A percentile compares a stretch with the other conserved stretches of the same genome.
phyloP scores from a whole-genome alignment of 1,140 invertebrate genomes.

The Procambarus clarkii region DNA sequence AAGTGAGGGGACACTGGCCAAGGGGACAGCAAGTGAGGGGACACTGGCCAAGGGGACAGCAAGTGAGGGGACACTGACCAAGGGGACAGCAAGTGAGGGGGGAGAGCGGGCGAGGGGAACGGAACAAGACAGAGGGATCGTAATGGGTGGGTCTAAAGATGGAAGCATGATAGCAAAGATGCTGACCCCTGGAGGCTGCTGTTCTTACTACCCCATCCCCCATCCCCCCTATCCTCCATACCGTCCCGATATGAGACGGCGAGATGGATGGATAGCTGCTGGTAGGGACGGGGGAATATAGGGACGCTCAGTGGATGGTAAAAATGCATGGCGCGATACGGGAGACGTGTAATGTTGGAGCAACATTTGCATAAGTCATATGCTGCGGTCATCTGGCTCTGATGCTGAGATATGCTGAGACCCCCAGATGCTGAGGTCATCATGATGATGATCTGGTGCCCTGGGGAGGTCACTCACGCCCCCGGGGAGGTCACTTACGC shows the following conservation, averaged over 20 bases:
- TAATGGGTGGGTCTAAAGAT: constrained; percentile 29
- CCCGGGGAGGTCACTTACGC: no score
- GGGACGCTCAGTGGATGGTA: not conserved
- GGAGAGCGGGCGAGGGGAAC: not conserved
- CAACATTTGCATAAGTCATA: no score
- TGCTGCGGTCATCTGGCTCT: no score
- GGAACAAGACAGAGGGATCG: not conserved
- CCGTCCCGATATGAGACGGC: not conserved
- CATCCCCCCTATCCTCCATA: not conserved
- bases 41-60: not conserved
- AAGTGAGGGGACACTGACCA: not conserved
- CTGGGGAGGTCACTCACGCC: no score
- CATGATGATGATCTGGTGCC: no score
- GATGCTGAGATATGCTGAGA: no score
- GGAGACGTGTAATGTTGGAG: no score
- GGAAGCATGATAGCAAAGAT: constrained; percentile 21
- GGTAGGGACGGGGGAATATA: not conserved
- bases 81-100: not conserved
- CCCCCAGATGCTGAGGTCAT: no score
- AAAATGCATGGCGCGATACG: no score
- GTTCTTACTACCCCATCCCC: not conserved
- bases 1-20: no score
- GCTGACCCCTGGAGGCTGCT: constrained; percentile 2
- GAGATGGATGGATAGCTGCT: not conserved
- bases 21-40: no score